phyloP scores from a whole-genome alignment of 2,888 invertebrate species.

The Eucera pruinosa region DNA sequence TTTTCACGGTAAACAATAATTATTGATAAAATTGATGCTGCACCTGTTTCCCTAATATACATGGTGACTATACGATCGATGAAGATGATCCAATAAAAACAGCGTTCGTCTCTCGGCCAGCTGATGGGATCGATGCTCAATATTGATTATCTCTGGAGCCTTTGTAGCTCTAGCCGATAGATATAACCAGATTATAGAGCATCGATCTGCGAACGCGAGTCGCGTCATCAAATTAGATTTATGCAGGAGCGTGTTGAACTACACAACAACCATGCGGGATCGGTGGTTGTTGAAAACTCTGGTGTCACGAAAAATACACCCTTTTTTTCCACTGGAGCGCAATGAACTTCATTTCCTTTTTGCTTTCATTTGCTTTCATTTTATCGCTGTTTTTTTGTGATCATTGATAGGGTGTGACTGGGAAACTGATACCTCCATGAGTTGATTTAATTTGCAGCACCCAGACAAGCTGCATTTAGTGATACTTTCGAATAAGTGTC shows the following conservation, averaged over 20 bases:
- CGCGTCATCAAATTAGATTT: conserved; percentile 28
- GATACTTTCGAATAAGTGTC: not conserved
- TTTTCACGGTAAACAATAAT: not conserved
- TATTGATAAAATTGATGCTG: not conserved
- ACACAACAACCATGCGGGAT: not conserved
- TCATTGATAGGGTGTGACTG: not conserved
- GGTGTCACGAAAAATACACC: not conserved
- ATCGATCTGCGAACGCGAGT: conserved; percentile 4
- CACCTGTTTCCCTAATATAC: not conserved
- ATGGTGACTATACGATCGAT: no score
- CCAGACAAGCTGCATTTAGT: not conserved
- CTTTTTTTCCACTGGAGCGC: not conserved
- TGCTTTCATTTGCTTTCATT: not conserved
- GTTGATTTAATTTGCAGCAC: not conserved
- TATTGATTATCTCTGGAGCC: conserved; percentile 24
- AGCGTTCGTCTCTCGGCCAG: conserved; percentile 6
- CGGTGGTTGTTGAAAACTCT: conserved; percentile 1
- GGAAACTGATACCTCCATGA: not conserved
- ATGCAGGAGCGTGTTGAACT: not conserved
- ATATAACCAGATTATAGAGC: conserved; percentile 26
- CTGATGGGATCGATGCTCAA: conserved; percentile 5
- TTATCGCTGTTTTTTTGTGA: not conserved
- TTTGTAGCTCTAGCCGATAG: not conserved
- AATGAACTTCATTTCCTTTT: not conserved
- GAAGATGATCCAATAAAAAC: not conserved